phyloP scores from a whole-genome alignment of 2,888 invertebrate genomes.

The Drosophila colorata region DNA sequence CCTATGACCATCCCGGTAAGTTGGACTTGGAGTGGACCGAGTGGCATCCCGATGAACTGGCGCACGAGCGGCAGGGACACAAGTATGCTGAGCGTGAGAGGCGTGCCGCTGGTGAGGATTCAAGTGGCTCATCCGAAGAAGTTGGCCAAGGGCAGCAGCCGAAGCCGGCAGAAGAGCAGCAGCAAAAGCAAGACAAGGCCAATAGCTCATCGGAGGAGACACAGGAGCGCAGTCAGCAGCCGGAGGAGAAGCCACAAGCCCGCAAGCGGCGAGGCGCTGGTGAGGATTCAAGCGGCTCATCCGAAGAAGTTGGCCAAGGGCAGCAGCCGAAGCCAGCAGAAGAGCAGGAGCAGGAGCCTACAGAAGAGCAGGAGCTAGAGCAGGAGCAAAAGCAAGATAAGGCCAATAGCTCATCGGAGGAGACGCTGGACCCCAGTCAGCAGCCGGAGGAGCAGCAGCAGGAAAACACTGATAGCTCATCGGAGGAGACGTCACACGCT shows the following conservation, averaged over 20 bases:
- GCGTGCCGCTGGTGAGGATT: slow-evolving; percentile 17
- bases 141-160: neutral
- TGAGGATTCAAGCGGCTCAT: too few species aligned
- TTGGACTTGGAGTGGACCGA: too few species aligned
- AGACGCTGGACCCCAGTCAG: too few species aligned
- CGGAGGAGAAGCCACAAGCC: neutral
- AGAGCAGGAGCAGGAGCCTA: too few species aligned
- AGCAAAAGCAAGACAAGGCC: neutral
- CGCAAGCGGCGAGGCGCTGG: too few species aligned
- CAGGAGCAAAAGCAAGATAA: too few species aligned
- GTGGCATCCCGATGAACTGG: slow-evolving; percentile 19
- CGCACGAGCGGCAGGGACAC: slow-evolving; percentile 10
- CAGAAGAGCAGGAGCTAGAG: too few species aligned
- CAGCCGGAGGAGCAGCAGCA: neutral
- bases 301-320: too few species aligned
- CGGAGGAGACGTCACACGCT: neutral
- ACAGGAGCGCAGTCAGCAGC: too few species aligned
- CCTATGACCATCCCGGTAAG: slow-evolving; percentile 19
- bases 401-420: too few species aligned
- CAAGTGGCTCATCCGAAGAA: slow-evolving; percentile 26
- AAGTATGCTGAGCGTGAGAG: neutral
- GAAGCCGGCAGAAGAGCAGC: neutral
- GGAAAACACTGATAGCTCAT: neutral
- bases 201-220: slow-evolving; percentile 17
- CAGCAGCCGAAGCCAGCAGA: too few species aligned